Evolutionary conservation across 92 coral and sea anemone species (phyloP).

Genomic region (Porites lobata): DNA sequence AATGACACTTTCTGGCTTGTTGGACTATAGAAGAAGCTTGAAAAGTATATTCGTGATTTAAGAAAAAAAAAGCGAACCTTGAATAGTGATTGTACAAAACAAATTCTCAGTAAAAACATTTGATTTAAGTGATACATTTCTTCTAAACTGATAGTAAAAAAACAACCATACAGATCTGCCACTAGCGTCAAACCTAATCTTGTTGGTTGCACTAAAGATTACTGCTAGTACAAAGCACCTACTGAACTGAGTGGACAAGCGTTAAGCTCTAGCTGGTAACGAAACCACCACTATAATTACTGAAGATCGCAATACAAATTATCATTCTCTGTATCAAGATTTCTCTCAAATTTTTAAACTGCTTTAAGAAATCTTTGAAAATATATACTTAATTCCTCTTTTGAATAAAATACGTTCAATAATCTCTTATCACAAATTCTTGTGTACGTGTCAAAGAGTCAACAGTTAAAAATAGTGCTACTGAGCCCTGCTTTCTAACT

Average conservation of each 20-base stretch:
- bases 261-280: conserved; percentile 8
- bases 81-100: background rate
- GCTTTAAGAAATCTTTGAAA: conserved; percentile 87
- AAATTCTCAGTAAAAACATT: background rate
- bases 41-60: background rate
- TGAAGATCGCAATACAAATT: conserved; percentile 52
- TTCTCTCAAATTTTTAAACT: conserved; percentile 50
- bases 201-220: background rate
- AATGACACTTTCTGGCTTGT: background rate
- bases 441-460: conserved; percentile 34
- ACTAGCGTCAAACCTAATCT: conserved; percentile 20
- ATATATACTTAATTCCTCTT: conserved; percentile 86
- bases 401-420: conserved; percentile 91
- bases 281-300: conserved; percentile 27
- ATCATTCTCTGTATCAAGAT: conserved; percentile 48
- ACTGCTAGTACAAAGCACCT: conserved; percentile 12
- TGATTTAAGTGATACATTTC: background rate
- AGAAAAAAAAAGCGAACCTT: background rate
- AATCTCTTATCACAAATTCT: conserved; percentile 70
- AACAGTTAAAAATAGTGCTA: background rate
- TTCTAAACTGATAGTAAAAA: background rate
- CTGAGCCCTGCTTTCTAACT: background rate
- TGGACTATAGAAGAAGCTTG: background rate
- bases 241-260: background rate
- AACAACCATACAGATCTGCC: background rate